These are phyloP conservation scores for Mactromeris polynyma DNA, from an alignment of 2,888 invertebrate species.

Conservation along the genomic window DNA sequence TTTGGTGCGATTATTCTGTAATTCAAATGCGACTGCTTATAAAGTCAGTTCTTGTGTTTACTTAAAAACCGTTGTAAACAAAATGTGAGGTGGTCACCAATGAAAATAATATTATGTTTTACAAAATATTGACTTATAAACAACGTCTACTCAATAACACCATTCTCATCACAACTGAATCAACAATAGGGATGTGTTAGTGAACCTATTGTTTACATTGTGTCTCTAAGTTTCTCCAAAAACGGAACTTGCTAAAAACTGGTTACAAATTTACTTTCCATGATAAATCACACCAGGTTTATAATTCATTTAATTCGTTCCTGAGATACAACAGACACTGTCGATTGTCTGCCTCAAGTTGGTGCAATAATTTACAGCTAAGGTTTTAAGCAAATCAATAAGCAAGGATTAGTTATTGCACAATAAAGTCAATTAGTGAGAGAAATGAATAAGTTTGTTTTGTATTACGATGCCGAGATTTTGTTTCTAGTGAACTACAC, in stretches of 20 bases:
- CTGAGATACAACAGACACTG: background rate
- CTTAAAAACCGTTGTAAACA: no score
- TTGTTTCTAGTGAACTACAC: background rate
- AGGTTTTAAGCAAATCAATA: background rate
- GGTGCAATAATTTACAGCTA: background rate
- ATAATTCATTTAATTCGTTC: background rate
- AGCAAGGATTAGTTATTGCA: slow-evolving; percentile 3
- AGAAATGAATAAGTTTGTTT: background rate
- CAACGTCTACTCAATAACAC: no score
- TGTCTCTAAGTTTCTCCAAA: no score
- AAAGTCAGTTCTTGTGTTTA: no score
- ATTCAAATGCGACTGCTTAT: no score
- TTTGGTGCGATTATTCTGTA: no score
- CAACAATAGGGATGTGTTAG: background rate
- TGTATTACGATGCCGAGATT: background rate
- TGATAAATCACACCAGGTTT: background rate
- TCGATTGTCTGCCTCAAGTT: background rate
- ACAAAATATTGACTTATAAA: no score
- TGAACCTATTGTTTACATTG: background rate
- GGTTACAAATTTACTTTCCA: background rate
- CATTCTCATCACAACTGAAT: no score
- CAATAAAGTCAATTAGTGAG: slow-evolving; percentile 10
- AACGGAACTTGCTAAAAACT: background rate
- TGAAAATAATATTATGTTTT: no score
- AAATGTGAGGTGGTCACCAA: no score